Evolutionary conservation across 2,113 vertebrate genomes (phyloP).

Genomic region (Zeus faber): DNA sequence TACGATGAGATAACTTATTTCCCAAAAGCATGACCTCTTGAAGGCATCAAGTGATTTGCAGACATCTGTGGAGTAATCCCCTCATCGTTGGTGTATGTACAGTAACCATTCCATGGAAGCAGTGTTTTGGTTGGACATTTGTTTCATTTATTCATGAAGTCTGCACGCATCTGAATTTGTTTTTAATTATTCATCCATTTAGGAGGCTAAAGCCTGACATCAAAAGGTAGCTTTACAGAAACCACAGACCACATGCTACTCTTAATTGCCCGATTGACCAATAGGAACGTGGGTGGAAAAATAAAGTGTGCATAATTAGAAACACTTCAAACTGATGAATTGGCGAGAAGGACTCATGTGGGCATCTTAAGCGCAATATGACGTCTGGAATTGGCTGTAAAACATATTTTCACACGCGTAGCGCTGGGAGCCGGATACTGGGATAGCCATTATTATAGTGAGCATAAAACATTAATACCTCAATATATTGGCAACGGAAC

Average conservation of each 20-base stretch:
- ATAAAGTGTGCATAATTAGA: neutral
- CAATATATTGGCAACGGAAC: slow-evolving; percentile 31
- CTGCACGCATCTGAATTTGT: slow-evolving; percentile 27
- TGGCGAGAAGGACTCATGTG: slow-evolving; percentile 12
- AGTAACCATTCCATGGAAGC: neutral
- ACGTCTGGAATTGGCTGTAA: slow-evolving; percentile 12
- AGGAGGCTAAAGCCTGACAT: slow-evolving; percentile 25
- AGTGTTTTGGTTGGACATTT: slow-evolving; percentile 12
- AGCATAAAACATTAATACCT: slow-evolving; percentile 33
- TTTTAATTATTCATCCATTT: slow-evolving; percentile 47
- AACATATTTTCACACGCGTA: slow-evolving; percentile 6
- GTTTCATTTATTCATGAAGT: slow-evolving; percentile 32
- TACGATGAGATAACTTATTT: too few species aligned
- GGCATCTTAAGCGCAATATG: slow-evolving; percentile 7
- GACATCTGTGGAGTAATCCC: too few species aligned
- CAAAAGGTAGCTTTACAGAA: slow-evolving; percentile 29
- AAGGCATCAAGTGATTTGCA: too few species aligned
- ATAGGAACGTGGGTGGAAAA: neutral
- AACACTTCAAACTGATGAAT: neutral
- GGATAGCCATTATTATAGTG: slow-evolving; percentile 8
- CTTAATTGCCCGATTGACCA: too few species aligned
- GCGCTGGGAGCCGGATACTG: slow-evolving; percentile 12
- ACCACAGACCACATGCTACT: slow-evolving; percentile 5
- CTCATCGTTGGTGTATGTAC: too few species aligned
- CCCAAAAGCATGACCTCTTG: too few species aligned